phyloP scores from a whole-genome alignment of 1,140 invertebrate species.

The Muscidifurax raptorellus region DNA sequence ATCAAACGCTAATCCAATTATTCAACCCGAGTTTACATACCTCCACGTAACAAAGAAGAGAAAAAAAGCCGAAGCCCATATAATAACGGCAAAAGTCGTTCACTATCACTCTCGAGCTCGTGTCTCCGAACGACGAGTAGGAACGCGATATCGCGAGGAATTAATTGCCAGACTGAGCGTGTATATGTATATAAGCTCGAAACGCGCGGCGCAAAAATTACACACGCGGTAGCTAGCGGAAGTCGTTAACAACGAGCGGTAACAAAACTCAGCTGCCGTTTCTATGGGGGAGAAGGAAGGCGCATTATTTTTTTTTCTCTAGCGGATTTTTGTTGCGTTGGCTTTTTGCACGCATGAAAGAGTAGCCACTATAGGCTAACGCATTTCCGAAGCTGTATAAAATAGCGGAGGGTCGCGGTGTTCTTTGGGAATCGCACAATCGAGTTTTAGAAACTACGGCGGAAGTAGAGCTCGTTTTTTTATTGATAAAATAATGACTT shows the following conservation, averaged over 20 bases:
- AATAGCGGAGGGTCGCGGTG: neutral
- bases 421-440: neutral
- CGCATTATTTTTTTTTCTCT: neutral
- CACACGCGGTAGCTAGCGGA: neutral
- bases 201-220: neutral
- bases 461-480: too few species aligned
- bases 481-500: too few species aligned
- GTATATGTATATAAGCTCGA: neutral
- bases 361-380: neutral
- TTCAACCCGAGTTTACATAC: too few species aligned
- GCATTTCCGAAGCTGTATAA: neutral
- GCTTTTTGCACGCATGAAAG: neutral
- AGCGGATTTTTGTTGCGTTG: neutral
- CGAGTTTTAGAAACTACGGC: neutral
- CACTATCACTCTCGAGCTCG: neutral
- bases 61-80: too few species aligned
- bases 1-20: too few species aligned
- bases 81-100: too few species aligned
- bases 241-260: neutral
- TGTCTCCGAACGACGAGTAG: neutral
- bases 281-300: neutral
- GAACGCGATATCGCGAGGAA: constrained; percentile 14
- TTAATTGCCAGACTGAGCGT: constrained; percentile 1
- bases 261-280: neutral
- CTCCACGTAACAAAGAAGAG: too few species aligned